Base-by-base conservation (phyloP, 2,113 vertebrate genomes). In the Nannospalax galili region DNA sequence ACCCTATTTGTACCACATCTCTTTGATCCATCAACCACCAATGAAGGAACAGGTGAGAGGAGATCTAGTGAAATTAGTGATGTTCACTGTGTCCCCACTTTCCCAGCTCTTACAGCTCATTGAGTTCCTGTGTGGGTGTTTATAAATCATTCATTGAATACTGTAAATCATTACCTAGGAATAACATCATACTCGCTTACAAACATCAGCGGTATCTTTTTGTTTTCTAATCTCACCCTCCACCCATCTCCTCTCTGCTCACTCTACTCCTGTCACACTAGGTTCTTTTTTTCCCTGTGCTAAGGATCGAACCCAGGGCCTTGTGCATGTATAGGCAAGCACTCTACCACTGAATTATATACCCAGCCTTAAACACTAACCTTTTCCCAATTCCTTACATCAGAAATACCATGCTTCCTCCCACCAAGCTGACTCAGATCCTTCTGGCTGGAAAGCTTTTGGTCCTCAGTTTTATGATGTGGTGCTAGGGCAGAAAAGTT, bases 1-100 rank as follows among this genome's bases (percentile, higher is more conserved):
- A 77, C n/a, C 60, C 70, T 42, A 22, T 86, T 95, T 89, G 37
- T 80, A 64, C 60, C 16, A 84, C 74, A 74, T 74, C 48, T n/a
- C 67, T 96, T 96, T 95, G 97, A 96, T 96, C 77, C 52, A 80
- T 10, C 20, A 58, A 58, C 20, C 28, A 67, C n/a, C n/a, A n/a
- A n/a, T n/a, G n/a, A n/a, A n/a, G n/a, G n/a, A n/a, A n/a, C n/a
- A n/a, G n/a, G n/a, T n/a, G n/a, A n/a, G n/a, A n/a, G n/a, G n/a
- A n/a, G n/a, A n/a, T n/a, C n/a, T n/a, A n/a, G n/a, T n/a, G n/a
- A n/a, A n/a, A n/a, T n/a, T n/a, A n/a, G n/a, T n/a, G n/a, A n/a
- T n/a, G n/a, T n/a, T n/a, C n/a, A n/a, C n/a, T n/a, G n/a, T n/a
- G n/a, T n/a, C n/a, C n/a, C n/a, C n/a, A n/a, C n/a, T n/a, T n/a